phyloP scores from a whole-genome alignment of 1,140 invertebrate genomes.

The Sipha flava region DNA sequence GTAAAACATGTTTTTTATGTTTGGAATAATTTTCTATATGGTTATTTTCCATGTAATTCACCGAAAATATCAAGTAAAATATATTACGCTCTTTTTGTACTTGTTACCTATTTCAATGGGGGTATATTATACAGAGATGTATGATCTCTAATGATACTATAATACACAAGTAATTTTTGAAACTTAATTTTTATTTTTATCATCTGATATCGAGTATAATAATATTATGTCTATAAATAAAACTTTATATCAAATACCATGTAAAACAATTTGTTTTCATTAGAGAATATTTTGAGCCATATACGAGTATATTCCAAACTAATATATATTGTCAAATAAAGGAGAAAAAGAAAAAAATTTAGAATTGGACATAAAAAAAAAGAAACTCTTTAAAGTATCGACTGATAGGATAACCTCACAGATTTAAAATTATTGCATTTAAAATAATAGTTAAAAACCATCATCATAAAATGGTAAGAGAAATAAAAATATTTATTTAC shows the following conservation, averaged over 20 bases:
- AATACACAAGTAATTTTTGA: too few species aligned
- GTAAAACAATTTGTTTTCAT: background rate
- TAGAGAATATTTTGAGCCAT: background rate
- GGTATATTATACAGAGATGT: too few species aligned
- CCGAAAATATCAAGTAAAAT: background rate
- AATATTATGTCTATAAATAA: too few species aligned
- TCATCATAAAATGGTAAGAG: background rate
- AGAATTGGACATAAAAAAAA: background rate
- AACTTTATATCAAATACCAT: background rate
- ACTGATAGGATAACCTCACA: background rate
- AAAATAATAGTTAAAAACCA: slow-evolving; percentile 2
- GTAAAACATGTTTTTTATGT: background rate
- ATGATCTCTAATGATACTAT: too few species aligned
- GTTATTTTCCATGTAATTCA: background rate
- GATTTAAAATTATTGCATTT: background rate
- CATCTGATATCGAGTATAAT: too few species aligned
- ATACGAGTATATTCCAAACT: background rate
- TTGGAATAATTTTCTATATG: background rate
- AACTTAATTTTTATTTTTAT: too few species aligned
- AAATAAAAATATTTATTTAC: slow-evolving; percentile 5
- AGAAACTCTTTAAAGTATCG: background rate
- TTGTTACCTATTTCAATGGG: background rate
- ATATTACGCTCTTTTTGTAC: background rate
- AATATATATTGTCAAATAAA: background rate
- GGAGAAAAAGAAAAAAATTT: background rate